Evolutionary conservation across 92 coral and sea anemone genomes (phyloP).

Genomic region (Epizoanthus ramosus): DNA sequence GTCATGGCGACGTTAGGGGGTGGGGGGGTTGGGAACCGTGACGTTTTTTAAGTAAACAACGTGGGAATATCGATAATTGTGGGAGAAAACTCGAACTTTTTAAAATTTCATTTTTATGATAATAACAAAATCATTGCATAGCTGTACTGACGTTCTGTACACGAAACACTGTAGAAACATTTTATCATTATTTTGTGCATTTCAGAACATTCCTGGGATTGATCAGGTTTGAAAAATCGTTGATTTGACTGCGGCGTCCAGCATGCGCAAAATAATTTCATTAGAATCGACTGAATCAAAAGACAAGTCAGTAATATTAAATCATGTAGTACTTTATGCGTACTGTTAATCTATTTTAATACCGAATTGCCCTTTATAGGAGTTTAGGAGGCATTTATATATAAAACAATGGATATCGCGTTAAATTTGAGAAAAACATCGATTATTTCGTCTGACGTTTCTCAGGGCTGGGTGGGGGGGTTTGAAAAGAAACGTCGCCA

Average conservation of each 20-base stretch:
- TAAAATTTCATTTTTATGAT: background rate
- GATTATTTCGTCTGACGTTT: too few relatives aligned
- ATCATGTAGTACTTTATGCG: conserved; percentile 35
- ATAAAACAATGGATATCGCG: too few relatives aligned
- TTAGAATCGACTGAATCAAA: conserved; percentile 20
- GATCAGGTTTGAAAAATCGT: background rate
- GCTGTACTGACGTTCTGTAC: background rate
- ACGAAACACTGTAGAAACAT: conserved; percentile 17
- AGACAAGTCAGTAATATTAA: conserved; percentile 24
- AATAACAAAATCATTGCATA: background rate
- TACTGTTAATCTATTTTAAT: background rate
- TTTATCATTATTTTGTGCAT: conserved; percentile 9
- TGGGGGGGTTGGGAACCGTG: background rate
- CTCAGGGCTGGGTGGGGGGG: too few relatives aligned
- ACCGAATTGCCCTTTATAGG: too few relatives aligned
- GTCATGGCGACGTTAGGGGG: background rate
- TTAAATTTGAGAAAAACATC: too few relatives aligned
- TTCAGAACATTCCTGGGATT: background rate
- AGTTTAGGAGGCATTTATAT: too few relatives aligned
- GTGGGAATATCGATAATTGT: conserved; percentile 10
- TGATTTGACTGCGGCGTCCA: conserved; percentile 32
- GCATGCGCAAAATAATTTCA: conserved; percentile 25
- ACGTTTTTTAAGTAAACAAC: background rate
- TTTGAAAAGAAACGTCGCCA: too few relatives aligned
- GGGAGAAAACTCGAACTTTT: conserved; percentile 12